Percentiles rank a stretch among this genome's conserved stretches.
These are phyloP conservation scores for Alauda arvensis DNA, from an alignment of 2,797 vertebrate genomes.

Conservation along the genomic window DNA sequence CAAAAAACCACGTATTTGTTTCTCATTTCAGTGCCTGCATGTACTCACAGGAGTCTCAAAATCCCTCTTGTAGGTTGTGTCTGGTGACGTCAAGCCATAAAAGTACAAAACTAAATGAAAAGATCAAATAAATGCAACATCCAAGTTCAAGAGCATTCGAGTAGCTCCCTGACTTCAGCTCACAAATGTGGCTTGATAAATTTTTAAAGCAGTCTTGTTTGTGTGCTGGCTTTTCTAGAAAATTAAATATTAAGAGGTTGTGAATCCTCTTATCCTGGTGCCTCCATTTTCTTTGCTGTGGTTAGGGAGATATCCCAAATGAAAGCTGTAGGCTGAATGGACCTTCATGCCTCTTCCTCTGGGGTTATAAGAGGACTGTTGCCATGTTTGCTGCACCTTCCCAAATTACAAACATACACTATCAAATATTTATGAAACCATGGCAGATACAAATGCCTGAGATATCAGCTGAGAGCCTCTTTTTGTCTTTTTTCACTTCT, in stretches of 20 bases:
- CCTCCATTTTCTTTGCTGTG: neutral
- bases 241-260: neutral
- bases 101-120: neutral
- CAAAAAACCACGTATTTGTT: neutral
- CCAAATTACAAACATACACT: neutral
- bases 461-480: neutral
- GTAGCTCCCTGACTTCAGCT: neutral
- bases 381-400: neutral
- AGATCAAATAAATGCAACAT: neutral
- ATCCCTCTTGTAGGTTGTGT: accelerated
- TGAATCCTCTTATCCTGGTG: neutral
- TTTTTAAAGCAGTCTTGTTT: neutral
- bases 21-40: neutral
- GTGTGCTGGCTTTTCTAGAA: neutral
- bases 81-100: neutral
- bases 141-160: neutral
- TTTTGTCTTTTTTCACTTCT: neutral
- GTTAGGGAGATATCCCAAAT: neutral
- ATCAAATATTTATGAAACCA: neutral
- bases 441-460: neutral
- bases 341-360: neutral
- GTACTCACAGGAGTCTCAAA: neutral
- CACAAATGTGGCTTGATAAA: neutral
- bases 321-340: neutral
- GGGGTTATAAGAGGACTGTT: neutral